Evolutionary conservation across 2,113 vertebrate genomes (phyloP), one percentile per base, ranked within the genome.

Genomic region (Sardina pilchardus): DNA sequence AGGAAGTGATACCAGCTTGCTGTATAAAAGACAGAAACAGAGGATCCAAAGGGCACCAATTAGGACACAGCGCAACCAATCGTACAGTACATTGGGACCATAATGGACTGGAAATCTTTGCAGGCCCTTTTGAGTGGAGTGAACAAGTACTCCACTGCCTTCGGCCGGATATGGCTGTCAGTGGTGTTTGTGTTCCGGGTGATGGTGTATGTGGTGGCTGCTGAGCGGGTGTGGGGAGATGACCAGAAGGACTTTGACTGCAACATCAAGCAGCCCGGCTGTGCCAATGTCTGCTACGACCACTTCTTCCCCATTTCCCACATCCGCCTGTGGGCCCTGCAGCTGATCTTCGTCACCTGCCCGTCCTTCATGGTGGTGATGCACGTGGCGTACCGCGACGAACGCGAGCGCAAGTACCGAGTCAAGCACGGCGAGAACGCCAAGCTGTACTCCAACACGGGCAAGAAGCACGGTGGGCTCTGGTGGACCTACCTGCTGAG

Each of bases 191-290:
- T 97, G 78, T 97, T 97, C 91, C 92, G 96, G 1, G 94, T 97
- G 84, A 91, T 97, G 92, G 96, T 97, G 86, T 97, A 96, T 1
- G 95, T 96, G 87, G 96, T 97, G 89, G 97, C 96, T 0, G 96
- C 96, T 0, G 96, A 97, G 90, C 91, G 94, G 0, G 96, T 97
- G 67, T 97, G 96, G 96, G 93, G 95, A 0, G 96, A 97, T 0
- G 96, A 97, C 7, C 96, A 96, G 87, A 96, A 96, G 43, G 96
- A 96, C 88, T 97, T 97, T 71, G 90, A 96, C 91, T 97, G 97
- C 91, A 97, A 97, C 91, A 97, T 95, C 86, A 93, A 87, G 86
- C 96, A 97, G 93, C 97, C 96, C 0, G 97, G 97, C 83, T 97
- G 97, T 63, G 82, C 95, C 89, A 97, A 97, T 0, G 95, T 96